phyloP scores from a whole-genome alignment of 2,888 invertebrate species.

The Drosophila hamatofila region DNA sequence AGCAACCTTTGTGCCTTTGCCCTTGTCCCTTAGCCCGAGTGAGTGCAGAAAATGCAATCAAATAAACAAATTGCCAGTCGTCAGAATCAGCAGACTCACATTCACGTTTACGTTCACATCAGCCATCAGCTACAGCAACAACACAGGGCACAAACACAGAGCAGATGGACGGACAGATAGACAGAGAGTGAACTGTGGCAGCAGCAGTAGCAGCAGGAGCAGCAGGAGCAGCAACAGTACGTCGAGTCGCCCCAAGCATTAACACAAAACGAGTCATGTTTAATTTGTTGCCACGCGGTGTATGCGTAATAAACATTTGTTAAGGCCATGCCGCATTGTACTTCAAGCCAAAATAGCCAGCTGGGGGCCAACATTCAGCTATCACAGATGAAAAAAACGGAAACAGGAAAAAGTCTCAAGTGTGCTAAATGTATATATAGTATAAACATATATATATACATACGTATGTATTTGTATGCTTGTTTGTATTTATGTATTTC shows the following conservation, averaged over 20 bases:
- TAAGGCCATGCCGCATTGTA: slow-evolving; percentile 17
- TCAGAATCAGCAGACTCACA: slow-evolving; percentile 45
- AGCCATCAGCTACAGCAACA: slow-evolving; percentile 16
- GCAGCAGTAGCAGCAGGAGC: background rate
- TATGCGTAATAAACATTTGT: slow-evolving; percentile 61
- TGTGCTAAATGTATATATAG: background rate
- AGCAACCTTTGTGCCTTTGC: background rate
- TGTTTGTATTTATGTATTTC: background rate
- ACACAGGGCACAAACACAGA: background rate
- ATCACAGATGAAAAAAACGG: background rate
- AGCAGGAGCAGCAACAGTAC: background rate
- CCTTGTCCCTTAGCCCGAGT: slow-evolving; percentile 5
- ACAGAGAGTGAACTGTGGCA: slow-evolving; percentile 1
- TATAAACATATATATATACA: background rate
- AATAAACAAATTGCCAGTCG: slow-evolving; percentile 69
- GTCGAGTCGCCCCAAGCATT: slow-evolving; percentile 44
- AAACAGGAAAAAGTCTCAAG: background rate
- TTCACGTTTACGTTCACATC: slow-evolving; percentile 20
- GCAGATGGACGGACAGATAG: no score
- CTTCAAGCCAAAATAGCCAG: slow-evolving; percentile 4
- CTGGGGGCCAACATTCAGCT: background rate
- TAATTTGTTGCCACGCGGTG: slow-evolving; percentile 59
- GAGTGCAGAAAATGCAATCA: slow-evolving; percentile 60
- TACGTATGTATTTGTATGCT: background rate
- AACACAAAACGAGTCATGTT: slow-evolving; percentile 48